Evolutionary conservation across 2,113 vertebrate species (phyloP).

Genomic region (Planiliza haematocheilus): DNA sequence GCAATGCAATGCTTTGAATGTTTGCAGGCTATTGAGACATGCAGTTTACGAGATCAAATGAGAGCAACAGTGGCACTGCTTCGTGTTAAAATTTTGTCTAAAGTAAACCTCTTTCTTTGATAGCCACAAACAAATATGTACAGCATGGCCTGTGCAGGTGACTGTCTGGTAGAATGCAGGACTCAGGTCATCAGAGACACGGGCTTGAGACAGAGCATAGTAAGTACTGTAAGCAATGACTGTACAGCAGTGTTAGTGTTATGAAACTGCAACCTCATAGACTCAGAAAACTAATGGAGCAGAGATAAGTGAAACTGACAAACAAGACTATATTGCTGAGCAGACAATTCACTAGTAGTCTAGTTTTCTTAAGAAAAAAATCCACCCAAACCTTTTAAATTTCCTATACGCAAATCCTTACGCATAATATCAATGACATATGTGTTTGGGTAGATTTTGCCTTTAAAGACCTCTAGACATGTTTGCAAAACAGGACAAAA

Average conservation of each 20-base stretch:
- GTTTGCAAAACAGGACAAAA: slow-evolving; percentile 37
- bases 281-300: slow-evolving; percentile 41
- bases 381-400: slow-evolving; percentile 31
- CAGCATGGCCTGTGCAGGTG: slow-evolving; percentile 21
- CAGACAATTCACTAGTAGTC: slow-evolving; percentile 12
- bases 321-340: slow-evolving; percentile 35
- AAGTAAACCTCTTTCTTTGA: slow-evolving; percentile 49
- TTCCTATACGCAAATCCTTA: slow-evolving; percentile 10
- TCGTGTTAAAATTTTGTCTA: slow-evolving; percentile 40
- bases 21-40: slow-evolving; percentile 79
- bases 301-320: slow-evolving; percentile 32
- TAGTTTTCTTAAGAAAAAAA: slow-evolving; percentile 42
- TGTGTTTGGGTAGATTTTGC: slow-evolving; percentile 36
- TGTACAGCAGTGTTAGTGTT: slow-evolving; percentile 68
- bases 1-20: slow-evolving; percentile 58
- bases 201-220: slow-evolving; percentile 61
- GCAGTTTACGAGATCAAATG: slow-evolving; percentile 67
- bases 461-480: slow-evolving; percentile 18
- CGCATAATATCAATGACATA: neutral
- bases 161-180: slow-evolving; percentile 38
- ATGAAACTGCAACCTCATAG: slow-evolving; percentile 48
- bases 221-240: slow-evolving; percentile 66
- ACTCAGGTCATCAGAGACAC: slow-evolving; percentile 37
- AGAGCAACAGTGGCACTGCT: slow-evolving; percentile 61
- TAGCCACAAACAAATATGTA: slow-evolving; percentile 73